Evolutionary conservation across 2,797 vertebrate species (phyloP).

Genomic region (Crocidura indochinensis): DNA sequence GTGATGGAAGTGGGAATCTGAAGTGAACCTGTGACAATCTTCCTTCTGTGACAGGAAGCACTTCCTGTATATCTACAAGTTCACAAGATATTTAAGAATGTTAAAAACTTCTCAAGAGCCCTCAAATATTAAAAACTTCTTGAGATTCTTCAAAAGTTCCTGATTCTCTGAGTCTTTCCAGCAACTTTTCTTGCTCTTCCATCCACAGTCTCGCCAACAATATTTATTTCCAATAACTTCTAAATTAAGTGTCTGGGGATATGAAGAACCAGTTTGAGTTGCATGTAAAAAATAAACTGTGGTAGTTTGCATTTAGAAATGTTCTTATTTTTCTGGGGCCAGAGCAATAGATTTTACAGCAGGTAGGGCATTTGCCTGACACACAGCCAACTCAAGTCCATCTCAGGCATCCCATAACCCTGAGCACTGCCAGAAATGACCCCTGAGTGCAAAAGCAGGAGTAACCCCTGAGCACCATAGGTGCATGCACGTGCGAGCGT

Average conservation of each 20-base stretch:
- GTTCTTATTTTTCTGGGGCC: background rate
- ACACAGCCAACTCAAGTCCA: too few relatives aligned
- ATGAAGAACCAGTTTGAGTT: constrained; percentile 27
- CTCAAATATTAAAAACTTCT: too few relatives aligned
- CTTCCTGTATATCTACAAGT: too few relatives aligned
- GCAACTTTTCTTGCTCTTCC: background rate
- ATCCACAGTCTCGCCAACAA: background rate
- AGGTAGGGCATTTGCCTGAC: too few relatives aligned
- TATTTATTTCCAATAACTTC: background rate
- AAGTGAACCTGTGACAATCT: too few relatives aligned
- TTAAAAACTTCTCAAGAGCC: background rate
- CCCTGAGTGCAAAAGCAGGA: too few relatives aligned
- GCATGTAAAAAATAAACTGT: background rate
- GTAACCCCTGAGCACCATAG: too few relatives aligned
- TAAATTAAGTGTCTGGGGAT: constrained; percentile 46
- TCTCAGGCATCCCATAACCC: too few relatives aligned
- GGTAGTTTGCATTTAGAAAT: background rate
- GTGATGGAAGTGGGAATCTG: background rate
- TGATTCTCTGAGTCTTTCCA: background rate
- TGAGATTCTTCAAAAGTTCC: background rate
- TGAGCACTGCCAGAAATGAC: too few relatives aligned
- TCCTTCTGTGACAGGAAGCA: too few relatives aligned
- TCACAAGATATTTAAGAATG: background rate
- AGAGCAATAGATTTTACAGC: too few relatives aligned
- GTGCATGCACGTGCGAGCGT: too few relatives aligned